Evolutionary conservation across 2,797 vertebrate genomes (phyloP).

Genomic region (Coilia nasus): DNA sequence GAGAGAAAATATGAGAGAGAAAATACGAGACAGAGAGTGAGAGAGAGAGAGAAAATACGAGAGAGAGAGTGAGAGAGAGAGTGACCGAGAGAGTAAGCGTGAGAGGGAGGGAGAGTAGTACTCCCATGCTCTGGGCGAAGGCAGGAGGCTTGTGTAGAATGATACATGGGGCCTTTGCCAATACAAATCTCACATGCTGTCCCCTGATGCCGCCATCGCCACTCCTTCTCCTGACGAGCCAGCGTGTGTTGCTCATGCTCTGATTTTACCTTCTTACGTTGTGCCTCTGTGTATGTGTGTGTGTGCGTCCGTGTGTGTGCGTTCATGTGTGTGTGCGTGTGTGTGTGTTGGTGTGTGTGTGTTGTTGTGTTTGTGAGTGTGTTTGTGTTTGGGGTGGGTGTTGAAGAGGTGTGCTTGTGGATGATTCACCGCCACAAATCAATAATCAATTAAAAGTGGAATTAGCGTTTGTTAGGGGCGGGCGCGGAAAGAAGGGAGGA

Average conservation of each 20-base stretch:
- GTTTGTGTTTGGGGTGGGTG: background rate
- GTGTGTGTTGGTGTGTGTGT: background rate
- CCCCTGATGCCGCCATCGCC: background rate
- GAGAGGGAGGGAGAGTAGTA: background rate
- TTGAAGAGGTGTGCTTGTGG: background rate
- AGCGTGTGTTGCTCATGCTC: background rate
- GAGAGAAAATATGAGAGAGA: too few relatives aligned
- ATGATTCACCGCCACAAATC: slow-evolving; percentile 12
- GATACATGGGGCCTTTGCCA: background rate
- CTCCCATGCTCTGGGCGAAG: background rate
- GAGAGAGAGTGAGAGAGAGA: too few relatives aligned
- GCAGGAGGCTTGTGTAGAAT: background rate
- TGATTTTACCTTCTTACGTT: background rate
- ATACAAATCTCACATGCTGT: background rate
- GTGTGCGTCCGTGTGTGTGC: background rate
- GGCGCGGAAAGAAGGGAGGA: background rate
- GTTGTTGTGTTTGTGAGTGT: background rate
- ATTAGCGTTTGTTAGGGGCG: slow-evolving; percentile 4
- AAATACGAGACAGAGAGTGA: too few relatives aligned
- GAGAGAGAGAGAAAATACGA: too few relatives aligned
- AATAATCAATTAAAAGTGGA: slow-evolving; percentile 16
- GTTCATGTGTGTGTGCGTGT: background rate
- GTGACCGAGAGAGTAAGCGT: too few relatives aligned
- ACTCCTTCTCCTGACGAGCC: background rate
- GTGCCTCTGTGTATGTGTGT: background rate